phyloP scores from a whole-genome alignment of 92 coral and sea anemone species.

The Meandrina meandrites region DNA sequence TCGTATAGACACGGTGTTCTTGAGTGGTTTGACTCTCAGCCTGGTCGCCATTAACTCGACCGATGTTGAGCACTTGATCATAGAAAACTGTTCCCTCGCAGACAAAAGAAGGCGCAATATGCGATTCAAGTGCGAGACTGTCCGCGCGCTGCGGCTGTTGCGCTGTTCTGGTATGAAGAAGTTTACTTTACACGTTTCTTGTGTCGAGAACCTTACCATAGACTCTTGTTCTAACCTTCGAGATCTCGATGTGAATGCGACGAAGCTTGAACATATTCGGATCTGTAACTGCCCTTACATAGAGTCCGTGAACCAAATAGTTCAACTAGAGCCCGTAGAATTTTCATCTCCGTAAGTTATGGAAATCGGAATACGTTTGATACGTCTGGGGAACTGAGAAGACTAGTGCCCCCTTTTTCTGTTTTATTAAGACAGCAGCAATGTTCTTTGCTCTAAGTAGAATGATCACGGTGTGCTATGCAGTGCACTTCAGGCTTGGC shows the following conservation, averaged over 20 bases:
- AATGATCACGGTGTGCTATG: too few relatives aligned
- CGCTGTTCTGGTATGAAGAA: constrained; percentile 62
- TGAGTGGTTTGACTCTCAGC: constrained; percentile 49
- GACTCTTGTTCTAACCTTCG: constrained; percentile 72
- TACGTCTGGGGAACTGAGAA: too few relatives aligned
- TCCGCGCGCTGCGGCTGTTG: constrained; percentile 65
- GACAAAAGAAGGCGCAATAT: constrained; percentile 51
- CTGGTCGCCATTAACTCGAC: constrained; percentile 45
- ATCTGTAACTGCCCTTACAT: constrained; percentile 65
- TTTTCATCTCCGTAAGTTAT: not conserved
- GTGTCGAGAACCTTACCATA: constrained; percentile 53
- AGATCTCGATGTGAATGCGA: constrained; percentile 51
- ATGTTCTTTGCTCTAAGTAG: not conserved
- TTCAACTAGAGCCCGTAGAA: not conserved
- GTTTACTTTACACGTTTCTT: constrained; percentile 67
- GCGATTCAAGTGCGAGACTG: constrained; percentile 64
- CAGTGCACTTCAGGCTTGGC: too few relatives aligned
- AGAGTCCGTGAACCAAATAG: constrained; percentile 28
- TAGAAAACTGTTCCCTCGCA: constrained; percentile 65
- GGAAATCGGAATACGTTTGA: too few relatives aligned
- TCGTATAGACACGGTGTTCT: constrained; percentile 43
- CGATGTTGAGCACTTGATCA: constrained; percentile 48
- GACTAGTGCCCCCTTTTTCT: not conserved
- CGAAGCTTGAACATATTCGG: constrained; percentile 55
- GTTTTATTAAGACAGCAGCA: not conserved